Base-by-base conservation (phyloP, 2,888 invertebrate species). In the Hyposoter dolosus region DNA sequence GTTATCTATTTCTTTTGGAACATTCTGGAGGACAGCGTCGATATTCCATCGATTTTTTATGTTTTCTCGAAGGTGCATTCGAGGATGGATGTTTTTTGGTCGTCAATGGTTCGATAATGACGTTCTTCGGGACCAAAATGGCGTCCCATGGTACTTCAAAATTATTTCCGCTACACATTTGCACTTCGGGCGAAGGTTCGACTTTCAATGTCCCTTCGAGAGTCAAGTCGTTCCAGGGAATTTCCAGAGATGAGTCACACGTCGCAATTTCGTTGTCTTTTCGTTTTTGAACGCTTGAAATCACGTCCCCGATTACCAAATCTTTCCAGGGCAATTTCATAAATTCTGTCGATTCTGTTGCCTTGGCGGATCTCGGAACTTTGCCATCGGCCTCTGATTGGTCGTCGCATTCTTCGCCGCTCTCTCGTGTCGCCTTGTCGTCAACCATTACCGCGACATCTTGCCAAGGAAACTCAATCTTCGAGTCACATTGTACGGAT, bases 111-210 rank as follows among this genome's bases (percentile, higher is more conserved):
- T 89, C 85, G 17, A 92, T 92, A 28, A 90, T 79, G 43, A 93
- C 88, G 75, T 92, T 92, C 5, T 45, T 82, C 0, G 93, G 92
- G 56, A 92, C 82, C 68, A 92, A 84, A 65, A 93, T 91, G 68
- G 92, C 90, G 43, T 91, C 87, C 93, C 92, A 93, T 10, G 93
- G 92, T 60, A 93, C 91, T 86, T 93, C 92, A 3, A 93, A 89
- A 40, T 91, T 90, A 15, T 90, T 88, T 5, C 85, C 60, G 9
- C 7, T 60, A 35, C 92, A 92, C 5, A 69, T 53, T 78, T 88
- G 82, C n/a, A 82, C 86, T 28, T 88, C 72, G n/a, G 89, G 84
- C 9, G 79, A 35, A 4, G 88, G 77, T 40, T 88, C 81, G 82
- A 93, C 92, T 5, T 82, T 75, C 9, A 90, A 74, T 6, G 91